phyloP scores from a whole-genome alignment of 2,113 vertebrate species.

The Misgurnus mizolepis region DNA sequence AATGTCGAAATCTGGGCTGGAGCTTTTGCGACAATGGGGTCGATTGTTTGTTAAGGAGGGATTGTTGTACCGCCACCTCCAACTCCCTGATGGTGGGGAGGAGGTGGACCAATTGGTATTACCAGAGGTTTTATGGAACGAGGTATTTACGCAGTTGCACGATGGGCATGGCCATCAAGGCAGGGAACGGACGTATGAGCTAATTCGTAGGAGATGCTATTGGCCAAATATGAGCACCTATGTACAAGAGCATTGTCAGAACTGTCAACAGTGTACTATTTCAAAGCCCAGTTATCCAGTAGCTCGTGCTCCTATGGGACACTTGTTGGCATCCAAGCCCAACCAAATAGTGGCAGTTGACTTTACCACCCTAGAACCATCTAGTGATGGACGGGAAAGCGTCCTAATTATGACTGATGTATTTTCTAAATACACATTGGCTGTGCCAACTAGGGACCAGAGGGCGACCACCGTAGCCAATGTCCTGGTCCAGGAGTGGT shows the following conservation, averaged over 20 bases:
- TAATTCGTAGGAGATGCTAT: not conserved
- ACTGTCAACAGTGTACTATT: conserved; percentile 15
- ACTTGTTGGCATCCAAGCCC: not conserved
- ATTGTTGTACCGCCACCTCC: not conserved
- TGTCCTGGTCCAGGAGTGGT: not conserved
- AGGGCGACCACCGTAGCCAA: not conserved
- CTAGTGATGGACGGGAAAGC: conserved; percentile 13
- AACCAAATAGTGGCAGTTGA: conserved; percentile 1
- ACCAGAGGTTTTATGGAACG: not conserved
- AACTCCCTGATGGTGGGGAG: conserved; percentile 2
- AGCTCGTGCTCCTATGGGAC: not conserved
- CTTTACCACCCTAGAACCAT: not conserved
- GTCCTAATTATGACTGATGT: conserved; percentile 41
- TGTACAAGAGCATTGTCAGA: not conserved
- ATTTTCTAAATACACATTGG: conserved; percentile 34
- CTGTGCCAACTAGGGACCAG: conserved; percentile 29
- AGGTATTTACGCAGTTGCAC: not conserved
- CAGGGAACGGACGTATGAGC: not conserved
- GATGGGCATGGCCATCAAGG: not conserved
- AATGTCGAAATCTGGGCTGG: not conserved
- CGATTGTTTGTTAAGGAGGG: not conserved
- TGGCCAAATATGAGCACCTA: not conserved
- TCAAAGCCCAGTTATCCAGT: conserved; percentile 6
- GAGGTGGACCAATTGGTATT: not conserved
- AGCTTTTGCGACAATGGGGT: not conserved